These are phyloP conservation scores for Malthinus flaveolus DNA, from an alignment of 2,888 invertebrate genomes.

Conservation along the genomic window DNA sequence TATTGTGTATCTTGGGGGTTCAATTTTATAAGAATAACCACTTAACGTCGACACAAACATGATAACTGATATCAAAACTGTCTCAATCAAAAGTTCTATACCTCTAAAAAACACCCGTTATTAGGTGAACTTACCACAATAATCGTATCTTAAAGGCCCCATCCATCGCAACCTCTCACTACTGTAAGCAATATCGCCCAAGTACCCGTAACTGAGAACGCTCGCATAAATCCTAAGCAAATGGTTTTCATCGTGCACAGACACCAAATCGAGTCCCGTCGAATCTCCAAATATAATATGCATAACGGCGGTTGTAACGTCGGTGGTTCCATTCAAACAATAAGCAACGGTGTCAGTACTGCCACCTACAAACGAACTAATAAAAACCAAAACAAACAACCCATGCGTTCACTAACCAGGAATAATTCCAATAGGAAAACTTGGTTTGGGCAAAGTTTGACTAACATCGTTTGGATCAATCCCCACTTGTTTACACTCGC, in stretches of 20 bases:
- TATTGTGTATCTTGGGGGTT: too few species aligned
- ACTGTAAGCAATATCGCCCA: conserved; percentile 79
- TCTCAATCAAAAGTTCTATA: too few species aligned
- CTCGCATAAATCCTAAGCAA: conserved; percentile 72
- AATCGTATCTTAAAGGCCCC: conserved; percentile 83
- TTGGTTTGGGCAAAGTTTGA: conserved; percentile 56
- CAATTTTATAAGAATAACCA: too few species aligned
- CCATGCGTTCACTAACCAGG: conserved; percentile 49
- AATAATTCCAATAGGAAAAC: conserved; percentile 64
- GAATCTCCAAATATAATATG: conserved; percentile 79
- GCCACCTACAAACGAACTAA: conserved; percentile 57
- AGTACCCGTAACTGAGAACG: conserved; percentile 81
- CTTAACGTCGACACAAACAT: too few species aligned
- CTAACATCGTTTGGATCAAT: conserved; percentile 60
- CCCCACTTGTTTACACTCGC: conserved; percentile 59
- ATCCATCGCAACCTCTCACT: conserved; percentile 84
- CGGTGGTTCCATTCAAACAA: conserved; percentile 78
- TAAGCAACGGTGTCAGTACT: conserved; percentile 80
- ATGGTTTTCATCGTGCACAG: conserved; percentile 66
- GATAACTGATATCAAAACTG: too few species aligned
- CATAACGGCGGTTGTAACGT: conserved; percentile 78
- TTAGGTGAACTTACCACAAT: conserved; percentile 63
- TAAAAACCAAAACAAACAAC: not conserved
- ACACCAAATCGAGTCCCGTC: conserved; percentile 74
- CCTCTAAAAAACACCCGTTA: too few species aligned